Conservation (phyloP, 2,888 invertebrate species). For the Linnaemya tessellans region DNA sequence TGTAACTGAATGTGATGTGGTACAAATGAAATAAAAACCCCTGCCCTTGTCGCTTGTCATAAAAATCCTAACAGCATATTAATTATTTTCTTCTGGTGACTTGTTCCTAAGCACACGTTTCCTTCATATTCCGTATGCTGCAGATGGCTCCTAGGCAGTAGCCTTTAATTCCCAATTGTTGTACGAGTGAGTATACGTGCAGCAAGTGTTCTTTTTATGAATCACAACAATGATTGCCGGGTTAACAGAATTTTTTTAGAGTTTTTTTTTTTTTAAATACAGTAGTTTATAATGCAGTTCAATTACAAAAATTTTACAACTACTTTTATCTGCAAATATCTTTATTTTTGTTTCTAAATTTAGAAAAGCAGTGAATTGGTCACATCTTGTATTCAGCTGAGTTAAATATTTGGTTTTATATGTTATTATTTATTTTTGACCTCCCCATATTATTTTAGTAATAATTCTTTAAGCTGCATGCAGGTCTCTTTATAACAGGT, state of each 20-base stretch:
- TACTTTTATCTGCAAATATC: neutral
- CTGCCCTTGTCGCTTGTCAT: constrained; percentile 80
- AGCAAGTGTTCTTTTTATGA: constrained; percentile 62
- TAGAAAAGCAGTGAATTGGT: too few species aligned
- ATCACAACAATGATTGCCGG: neutral
- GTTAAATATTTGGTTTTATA: too few species aligned
- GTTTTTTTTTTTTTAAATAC: neutral
- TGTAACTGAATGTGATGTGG: constrained; percentile 52
- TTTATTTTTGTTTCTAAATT: too few species aligned
- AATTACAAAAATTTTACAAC: neutral
- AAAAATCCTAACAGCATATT: constrained; percentile 81
- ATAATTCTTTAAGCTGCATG: too few species aligned
- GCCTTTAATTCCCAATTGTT: constrained; percentile 49
- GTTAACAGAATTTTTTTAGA: constrained; percentile 7
- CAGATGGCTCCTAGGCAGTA: constrained; percentile 31
- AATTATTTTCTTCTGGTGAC: constrained; percentile 76
- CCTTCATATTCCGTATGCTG: constrained; percentile 32
- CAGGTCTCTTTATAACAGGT: too few species aligned
- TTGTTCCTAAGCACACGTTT: constrained; percentile 13
- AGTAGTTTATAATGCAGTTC: neutral
- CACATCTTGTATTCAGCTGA: too few species aligned
- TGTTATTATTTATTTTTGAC: too few species aligned
- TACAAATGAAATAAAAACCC: constrained; percentile 68
- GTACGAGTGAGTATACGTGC: constrained; percentile 21
- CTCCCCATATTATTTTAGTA: too few species aligned